Percentiles rank a stretch among this genome's conserved stretches.
Evolutionary conservation across 2,888 invertebrate species (phyloP).

Genomic region (Folsomia manolachei): DNA sequence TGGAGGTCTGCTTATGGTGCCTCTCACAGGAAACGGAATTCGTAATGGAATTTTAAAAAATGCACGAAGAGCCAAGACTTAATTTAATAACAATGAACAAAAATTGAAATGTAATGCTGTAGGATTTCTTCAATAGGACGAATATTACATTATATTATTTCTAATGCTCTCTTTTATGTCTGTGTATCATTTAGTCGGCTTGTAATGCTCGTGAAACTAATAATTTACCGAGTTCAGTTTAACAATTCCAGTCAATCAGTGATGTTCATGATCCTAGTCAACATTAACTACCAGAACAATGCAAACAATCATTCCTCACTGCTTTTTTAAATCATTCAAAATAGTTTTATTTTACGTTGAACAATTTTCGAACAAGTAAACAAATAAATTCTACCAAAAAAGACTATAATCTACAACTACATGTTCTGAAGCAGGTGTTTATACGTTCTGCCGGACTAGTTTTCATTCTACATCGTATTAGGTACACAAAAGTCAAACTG

Average conservation of each 20-base stretch:
- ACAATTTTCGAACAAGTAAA: neutral
- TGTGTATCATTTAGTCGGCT: too few species aligned
- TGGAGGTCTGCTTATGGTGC: conserved; percentile 27
- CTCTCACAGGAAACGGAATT: conserved; percentile 26
- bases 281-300: neutral
- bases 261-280: neutral
- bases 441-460: neutral
- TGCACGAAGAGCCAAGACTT: conserved; percentile 44
- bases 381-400: too few species aligned
- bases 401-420: too few species aligned
- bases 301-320: neutral
- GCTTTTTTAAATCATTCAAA: neutral
- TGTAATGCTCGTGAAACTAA: too few species aligned
- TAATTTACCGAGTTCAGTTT: too few species aligned
- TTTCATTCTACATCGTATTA: neutral
- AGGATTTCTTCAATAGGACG: too few species aligned
- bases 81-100: conserved; percentile 12
- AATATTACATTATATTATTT: too few species aligned
- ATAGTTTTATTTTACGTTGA: neutral
- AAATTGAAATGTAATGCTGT: too few species aligned
- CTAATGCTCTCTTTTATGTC: too few species aligned
- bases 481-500: neutral
- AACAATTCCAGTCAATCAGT: neutral
- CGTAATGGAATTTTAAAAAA: conserved; percentile 45
- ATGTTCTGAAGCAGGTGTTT: too few species aligned